Conservation (phyloP, 2,888 invertebrate species). For the Gandaritis pyraliata region DNA sequence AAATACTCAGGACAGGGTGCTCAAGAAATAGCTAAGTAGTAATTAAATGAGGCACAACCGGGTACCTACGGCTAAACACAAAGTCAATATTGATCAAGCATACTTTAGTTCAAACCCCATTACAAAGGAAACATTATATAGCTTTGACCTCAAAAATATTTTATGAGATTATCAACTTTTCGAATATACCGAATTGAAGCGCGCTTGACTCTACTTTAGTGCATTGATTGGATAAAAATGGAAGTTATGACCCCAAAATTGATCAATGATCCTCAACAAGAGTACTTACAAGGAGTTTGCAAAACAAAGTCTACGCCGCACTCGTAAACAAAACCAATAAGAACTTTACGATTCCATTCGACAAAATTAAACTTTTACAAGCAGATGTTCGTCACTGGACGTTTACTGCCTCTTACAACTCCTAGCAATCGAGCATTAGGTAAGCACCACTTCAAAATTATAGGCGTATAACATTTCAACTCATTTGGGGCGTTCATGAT, state of each 20-base stretch:
- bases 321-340: conserved; percentile 79
- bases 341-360: conserved; percentile 77
- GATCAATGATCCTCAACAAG: conserved; percentile 49
- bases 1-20: too few species aligned
- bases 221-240: conserved; percentile 18
- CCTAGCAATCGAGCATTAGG: conserved; percentile 43
- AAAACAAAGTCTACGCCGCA: conserved; percentile 63
- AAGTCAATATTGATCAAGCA: too few species aligned
- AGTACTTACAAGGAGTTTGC: conserved; percentile 49
- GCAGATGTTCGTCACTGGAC: conserved; percentile 66
- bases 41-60: too few species aligned
- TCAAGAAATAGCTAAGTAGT: too few species aligned
- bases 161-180: conserved; percentile 22
- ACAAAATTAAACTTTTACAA: conserved; percentile 79
- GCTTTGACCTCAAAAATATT: conserved; percentile 11
- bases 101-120: too few species aligned
- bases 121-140: background rate
- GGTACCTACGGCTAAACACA: too few species aligned
- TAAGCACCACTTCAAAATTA: conserved; percentile 43
- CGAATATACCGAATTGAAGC: conserved; percentile 9
- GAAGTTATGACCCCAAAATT: conserved; percentile 34
- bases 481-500: conserved; percentile 28
- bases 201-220: conserved; percentile 8
- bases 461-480: conserved; percentile 34
- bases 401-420: conserved; percentile 54